phyloP scores from a whole-genome alignment of 2,888 invertebrate species.

The Drosophila robusta region DNA sequence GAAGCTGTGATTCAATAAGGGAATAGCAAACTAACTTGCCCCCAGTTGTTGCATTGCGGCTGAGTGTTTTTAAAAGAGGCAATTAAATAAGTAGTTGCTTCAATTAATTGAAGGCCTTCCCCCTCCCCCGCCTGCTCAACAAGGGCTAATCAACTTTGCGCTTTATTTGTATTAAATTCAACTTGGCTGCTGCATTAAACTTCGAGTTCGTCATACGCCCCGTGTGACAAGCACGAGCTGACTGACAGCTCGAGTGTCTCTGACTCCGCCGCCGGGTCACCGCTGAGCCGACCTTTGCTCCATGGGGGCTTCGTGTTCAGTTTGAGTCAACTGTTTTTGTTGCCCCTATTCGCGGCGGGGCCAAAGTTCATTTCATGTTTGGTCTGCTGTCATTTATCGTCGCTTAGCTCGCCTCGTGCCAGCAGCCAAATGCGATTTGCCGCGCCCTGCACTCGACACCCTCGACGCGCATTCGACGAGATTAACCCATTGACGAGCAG shows the following conservation, averaged over 20 bases:
- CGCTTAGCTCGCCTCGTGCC: slow-evolving; percentile 33
- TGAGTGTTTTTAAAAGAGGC: slow-evolving; percentile 13
- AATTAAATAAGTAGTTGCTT: slow-evolving; percentile 16
- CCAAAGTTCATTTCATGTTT: slow-evolving; percentile 53
- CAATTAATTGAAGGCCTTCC: slow-evolving; percentile 12
- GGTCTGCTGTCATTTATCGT: slow-evolving; percentile 57
- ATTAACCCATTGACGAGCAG: slow-evolving; percentile 51
- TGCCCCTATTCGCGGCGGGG: slow-evolving; percentile 24
- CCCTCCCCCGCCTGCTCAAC: neutral
- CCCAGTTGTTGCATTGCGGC: slow-evolving; percentile 2
- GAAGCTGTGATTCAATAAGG: slow-evolving; percentile 12
- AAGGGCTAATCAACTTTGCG: slow-evolving; percentile 21
- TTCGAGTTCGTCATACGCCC: slow-evolving; percentile 43
- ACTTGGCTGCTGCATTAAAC: slow-evolving; percentile 19
- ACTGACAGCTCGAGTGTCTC: slow-evolving; percentile 2
- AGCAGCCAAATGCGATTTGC: slow-evolving; percentile 59
- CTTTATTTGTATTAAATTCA: slow-evolving; percentile 15
- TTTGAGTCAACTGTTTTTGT: slow-evolving; percentile 32
- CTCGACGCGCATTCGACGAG: slow-evolving; percentile 14
- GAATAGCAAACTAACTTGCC: slow-evolving; percentile 2
- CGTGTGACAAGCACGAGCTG: slow-evolving; percentile 14
- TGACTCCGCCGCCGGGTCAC: neutral
- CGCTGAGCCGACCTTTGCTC: slow-evolving; percentile 22
- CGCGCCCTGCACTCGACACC: slow-evolving; percentile 13
- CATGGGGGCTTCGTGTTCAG: slow-evolving; percentile 28